Percentiles rank a stretch among this genome's conserved stretches.
Evolutionary conservation across 2,113 vertebrate genomes (phyloP).

Genomic region (Fulica atra): DNA sequence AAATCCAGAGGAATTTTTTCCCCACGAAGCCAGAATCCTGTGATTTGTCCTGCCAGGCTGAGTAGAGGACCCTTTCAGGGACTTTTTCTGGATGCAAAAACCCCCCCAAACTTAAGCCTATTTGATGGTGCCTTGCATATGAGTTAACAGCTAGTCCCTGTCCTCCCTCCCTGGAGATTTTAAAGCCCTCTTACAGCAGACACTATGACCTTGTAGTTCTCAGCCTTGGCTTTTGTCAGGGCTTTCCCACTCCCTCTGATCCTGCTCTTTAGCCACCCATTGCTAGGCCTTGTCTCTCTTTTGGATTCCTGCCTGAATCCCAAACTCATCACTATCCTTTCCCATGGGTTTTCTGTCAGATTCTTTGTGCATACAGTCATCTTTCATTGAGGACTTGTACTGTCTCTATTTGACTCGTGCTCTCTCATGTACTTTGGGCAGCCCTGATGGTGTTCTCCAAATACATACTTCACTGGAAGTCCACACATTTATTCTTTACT

Average conservation of each 20-base stretch:
- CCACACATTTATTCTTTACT: slow-evolving; percentile 5
- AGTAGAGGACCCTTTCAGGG: background rate
- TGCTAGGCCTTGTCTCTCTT: background rate
- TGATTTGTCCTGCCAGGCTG: background rate
- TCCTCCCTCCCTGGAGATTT: background rate
- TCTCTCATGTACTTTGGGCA: background rate
- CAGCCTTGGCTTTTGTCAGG: slow-evolving; percentile 7
- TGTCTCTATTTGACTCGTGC: background rate
- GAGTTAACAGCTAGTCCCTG: background rate
- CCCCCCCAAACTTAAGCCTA: background rate
- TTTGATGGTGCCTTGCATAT: background rate
- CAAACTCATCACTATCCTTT: background rate
- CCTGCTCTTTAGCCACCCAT: background rate
- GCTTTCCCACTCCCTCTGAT: background rate
- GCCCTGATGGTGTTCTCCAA: background rate
- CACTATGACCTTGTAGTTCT: background rate
- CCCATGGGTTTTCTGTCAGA: slow-evolving; percentile 2
- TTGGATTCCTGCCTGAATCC: slow-evolving; percentile 27
- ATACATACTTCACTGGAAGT: slow-evolving; percentile 26
- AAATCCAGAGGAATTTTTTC: background rate
- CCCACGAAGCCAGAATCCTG: background rate
- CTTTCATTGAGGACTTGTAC: background rate
- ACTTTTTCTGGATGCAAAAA: background rate
- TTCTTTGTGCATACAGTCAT: background rate
- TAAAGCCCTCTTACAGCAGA: background rate